phyloP scores from a whole-genome alignment of 2,888 invertebrate genomes.

The Rotaria socialis region DNA sequence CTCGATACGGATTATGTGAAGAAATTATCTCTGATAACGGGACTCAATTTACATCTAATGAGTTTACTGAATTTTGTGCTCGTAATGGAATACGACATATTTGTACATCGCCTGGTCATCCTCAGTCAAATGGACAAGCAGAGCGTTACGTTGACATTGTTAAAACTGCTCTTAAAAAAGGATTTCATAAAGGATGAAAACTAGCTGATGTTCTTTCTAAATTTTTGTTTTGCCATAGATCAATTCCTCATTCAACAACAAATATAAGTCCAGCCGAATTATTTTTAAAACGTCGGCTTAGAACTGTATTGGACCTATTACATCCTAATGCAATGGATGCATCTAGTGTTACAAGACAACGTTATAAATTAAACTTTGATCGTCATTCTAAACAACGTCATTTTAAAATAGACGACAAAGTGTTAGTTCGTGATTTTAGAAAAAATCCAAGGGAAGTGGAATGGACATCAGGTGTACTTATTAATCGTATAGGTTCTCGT shows the following conservation, averaged over 20 bases:
- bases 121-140: too few relatives aligned
- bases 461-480: background rate
- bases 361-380: background rate
- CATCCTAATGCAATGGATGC: background rate
- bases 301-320: background rate
- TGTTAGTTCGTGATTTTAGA: background rate
- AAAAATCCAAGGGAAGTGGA: background rate
- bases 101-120: too few relatives aligned
- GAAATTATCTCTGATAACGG: too few relatives aligned
- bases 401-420: background rate
- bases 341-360: background rate
- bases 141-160: too few relatives aligned
- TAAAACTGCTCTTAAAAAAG: too few relatives aligned
- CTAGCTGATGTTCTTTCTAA: too few relatives aligned
- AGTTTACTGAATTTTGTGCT: too few relatives aligned
- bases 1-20: too few relatives aligned
- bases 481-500: background rate
- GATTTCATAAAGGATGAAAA: too few relatives aligned
- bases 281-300: background rate
- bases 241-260: background rate
- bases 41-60: too few relatives aligned
- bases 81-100: too few relatives aligned
- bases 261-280: background rate
- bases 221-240: too few relatives aligned
- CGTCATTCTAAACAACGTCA: background rate